Evolutionary conservation across 1,140 invertebrate genomes (phyloP).

Genomic region (Zaprionus inermis): DNA sequence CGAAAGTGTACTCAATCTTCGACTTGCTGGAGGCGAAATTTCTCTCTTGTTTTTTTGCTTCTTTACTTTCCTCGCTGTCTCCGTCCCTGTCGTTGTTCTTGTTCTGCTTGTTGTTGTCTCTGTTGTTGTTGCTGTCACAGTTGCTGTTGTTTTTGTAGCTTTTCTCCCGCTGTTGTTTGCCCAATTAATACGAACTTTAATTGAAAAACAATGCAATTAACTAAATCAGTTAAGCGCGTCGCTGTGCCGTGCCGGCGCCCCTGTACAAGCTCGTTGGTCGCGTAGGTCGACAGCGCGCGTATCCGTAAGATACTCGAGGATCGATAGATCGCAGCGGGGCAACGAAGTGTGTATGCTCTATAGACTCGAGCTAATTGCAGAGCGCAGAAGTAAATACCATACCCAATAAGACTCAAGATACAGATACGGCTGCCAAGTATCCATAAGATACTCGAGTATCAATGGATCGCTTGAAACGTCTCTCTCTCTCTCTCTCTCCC

Average conservation of each 20-base stretch:
- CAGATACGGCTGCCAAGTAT: no score
- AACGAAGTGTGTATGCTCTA: neutral
- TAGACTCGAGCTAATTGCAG: no score
- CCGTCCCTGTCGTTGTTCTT: neutral
- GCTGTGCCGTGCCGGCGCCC: constrained; percentile 53
- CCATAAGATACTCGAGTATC: no score
- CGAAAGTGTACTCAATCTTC: neutral
- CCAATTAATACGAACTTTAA: constrained; percentile 81
- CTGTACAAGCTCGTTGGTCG: constrained; percentile 29
- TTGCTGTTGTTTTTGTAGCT: constrained; percentile 3
- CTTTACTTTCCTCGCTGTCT: neutral
- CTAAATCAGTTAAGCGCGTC: constrained; percentile 80
- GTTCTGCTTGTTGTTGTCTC: no score
- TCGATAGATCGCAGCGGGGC: neutral
- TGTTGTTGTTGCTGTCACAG: neutral
- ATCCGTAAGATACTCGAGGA: neutral
- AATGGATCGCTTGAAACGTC: neutral
- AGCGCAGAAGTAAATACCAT: no score
- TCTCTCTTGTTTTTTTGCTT: constrained; percentile 2
- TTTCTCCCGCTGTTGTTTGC: constrained; percentile 49
- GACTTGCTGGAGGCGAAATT: neutral
- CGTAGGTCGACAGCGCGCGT: constrained; percentile 20
- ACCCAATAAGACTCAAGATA: no score
- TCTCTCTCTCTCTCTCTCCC: no score
- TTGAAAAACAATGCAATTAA: constrained; percentile 83